Base-by-base conservation (phyloP, 1,140 invertebrate genomes). In the Drosophila santomea region DNA sequence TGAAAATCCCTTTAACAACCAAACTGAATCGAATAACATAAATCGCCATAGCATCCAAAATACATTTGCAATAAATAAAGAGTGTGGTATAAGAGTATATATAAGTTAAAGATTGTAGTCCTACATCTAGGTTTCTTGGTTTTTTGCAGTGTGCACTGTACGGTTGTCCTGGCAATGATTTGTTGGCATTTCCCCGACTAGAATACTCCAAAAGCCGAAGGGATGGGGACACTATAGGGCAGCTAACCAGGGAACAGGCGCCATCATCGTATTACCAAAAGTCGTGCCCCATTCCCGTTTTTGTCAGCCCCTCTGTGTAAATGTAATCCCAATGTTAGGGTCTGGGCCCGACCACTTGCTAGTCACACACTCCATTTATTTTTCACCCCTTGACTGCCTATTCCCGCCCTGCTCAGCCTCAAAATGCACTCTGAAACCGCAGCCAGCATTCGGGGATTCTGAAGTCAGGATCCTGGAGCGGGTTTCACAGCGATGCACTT, bases 311-410 rank as follows among this genome's bases (percentile, higher is more conserved):
- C 20, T 35, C 66, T 79, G 60, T 77, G 84, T 84, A 88, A 89
- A 80, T 89, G 77, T 89, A 89, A 89, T 89, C 80, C 80, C 59
- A 63, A 62, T 80, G 75, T 78, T 64, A 61, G 48, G 58, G 39
- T 58, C 72, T 63, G 50, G 54, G 41, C 36, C 39, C 35, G 25
- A 35, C 35, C 47, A 55, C 63, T 68, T 77, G 67, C 72, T 41
- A 83, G 73, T 78, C 77, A 88, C 77, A 88, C 84, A 88, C 84
- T 84, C 84, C 84, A 88, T 88, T 88, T 88, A 88, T 89, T 88
- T 84, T 88, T 88, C 84, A 89, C 80, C 89, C 84, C 84, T 84
- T 67, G 68, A 58, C 63, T 45, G 28, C 52, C 66, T 78, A n/a
- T 76, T 48, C 72, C 76, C 60, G 74, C 80, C 59, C 66, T 41